phyloP scores from a whole-genome alignment of 1,140 invertebrate species.

The Philotrypesis tridentata region DNA sequence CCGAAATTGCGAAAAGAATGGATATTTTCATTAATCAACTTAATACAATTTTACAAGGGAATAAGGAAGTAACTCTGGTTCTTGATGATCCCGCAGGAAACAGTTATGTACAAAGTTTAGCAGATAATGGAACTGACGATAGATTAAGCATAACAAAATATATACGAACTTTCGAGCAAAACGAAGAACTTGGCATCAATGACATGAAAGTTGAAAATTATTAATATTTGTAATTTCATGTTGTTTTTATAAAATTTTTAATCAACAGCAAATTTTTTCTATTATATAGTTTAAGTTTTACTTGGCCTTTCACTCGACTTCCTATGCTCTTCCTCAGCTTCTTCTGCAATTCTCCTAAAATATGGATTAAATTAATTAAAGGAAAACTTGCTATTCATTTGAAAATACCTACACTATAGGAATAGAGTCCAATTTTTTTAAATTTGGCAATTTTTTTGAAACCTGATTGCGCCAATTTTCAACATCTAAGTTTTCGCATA shows the following conservation, averaged over 20 bases:
- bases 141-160: constrained; percentile 87
- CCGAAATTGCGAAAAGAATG: constrained; percentile 74
- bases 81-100: constrained; percentile 98
- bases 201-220: constrained; percentile 97
- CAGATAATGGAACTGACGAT: constrained; percentile 82
- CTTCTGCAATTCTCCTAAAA: constrained; percentile 41
- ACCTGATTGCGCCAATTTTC: constrained; percentile 76
- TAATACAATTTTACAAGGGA: constrained; percentile 80
- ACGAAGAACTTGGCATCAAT: constrained; percentile 96
- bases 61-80: constrained; percentile 82
- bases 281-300: background rate
- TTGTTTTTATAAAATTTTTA: constrained; percentile 34
- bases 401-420: constrained; percentile 66
- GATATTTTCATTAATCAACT: constrained; percentile 81
- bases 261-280: no score
- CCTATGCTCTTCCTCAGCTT: constrained; percentile 11
- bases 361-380: constrained; percentile 14
- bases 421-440: constrained; percentile 80
- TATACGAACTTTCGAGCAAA: constrained; percentile 91
- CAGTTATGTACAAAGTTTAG: constrained; percentile 93
- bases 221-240: constrained; percentile 50
- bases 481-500: constrained; percentile 75
- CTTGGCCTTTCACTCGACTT: background rate
- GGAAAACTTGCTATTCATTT: background rate
- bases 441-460: constrained; percentile 74